Evolutionary conservation across 2,888 invertebrate genomes (phyloP), one percentile per base, ranked within the genome.

Genomic region (Drosophila mayaguana): DNA sequence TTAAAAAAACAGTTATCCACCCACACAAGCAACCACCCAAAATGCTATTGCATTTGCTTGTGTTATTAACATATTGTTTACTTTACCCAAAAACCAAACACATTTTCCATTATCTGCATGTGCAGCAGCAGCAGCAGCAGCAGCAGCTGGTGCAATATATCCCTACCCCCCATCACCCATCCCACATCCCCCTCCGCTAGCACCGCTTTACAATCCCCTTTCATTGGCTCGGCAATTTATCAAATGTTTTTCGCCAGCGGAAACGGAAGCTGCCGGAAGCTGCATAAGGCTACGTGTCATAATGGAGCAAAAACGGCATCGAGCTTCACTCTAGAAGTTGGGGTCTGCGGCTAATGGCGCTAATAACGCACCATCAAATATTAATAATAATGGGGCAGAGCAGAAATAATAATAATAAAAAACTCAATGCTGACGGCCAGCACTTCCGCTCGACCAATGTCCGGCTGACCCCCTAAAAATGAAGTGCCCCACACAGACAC

Each of bases 1-100:
- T 81, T 36, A 60, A 86, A 89, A 50, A 80, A 69, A 69, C 64
- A 81, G 72, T 67, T 66, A 36, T 51, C 40, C 60, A 9, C 43
- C 42, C 25, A 22, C 34, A 7, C 9, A 16, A 46, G 11, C n/a
- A 36, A 14, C 43, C 16, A 12, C 50, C 46, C 38, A 36, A 22
- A 54, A 20, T 32, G 43, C 22, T 38, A 32, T 22, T 57, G 70
- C 46, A 66, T 53, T 53, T 60, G 48, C 59, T 72, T 42, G 46
- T 64, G 66, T 72, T 69, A 84, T 89, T 84, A 89, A 84, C 90
- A 90, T 88, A 88, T 90, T 85, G 85, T 85, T 85, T 85, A 83
- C 83, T 68, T 71, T 80, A 63, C 38, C 81, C 63, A 65, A 80
- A 80, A 72, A 71, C 55, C 66, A 81, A 80, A 74, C 73, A 76